Base-by-base conservation (phyloP, 2,888 invertebrate species). In the Brenthis daphne region DNA sequence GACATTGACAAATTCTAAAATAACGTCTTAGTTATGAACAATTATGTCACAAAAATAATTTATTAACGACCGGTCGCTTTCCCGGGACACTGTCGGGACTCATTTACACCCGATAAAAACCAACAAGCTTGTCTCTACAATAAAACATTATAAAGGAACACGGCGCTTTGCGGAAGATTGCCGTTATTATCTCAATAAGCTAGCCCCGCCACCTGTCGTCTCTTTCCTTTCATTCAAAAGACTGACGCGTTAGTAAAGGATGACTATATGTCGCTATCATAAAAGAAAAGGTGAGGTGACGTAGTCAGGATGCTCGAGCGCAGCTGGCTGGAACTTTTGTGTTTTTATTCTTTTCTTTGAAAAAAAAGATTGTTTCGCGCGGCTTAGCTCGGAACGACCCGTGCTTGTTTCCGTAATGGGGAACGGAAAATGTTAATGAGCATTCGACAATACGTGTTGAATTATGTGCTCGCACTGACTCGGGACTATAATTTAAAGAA, bases 291-390 rank as follows among this genome's bases (percentile, higher is more conserved):
- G 85, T 88, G 84, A 83, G 82, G 85, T 88, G 86, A 89, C 86
- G 88, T 86, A 82, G 87, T 89, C 91, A 91, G 92, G 91, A 92
- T 91, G 90, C 90, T 80, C 88, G 80, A 79, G 86, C 90, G 92
- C 92, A 92, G 91, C 91, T 92, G 92, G 89, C 83, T 89, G 89
- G 88, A 86, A 88, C 87, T 84, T 89, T 88, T 86, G 85, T 87
- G 84, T 77, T 84, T 83, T 80, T 82, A 79, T 77, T 75, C 79
- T 82, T 73, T 84, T 85, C 84, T 82, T 80, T 77, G 75, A 88
- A 86, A 89, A 90, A 90, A 86, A 79, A 87, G 82, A 85, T 85
- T 86, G 88, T 88, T 91, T 90, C 87, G 90, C 89, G 87, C 85
- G 85, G 85, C 84, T 90, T 87, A 83, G 80, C 84, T 85, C 80